phyloP scores from a whole-genome alignment of 2,888 invertebrate species.

The Ectemnius continuus region DNA sequence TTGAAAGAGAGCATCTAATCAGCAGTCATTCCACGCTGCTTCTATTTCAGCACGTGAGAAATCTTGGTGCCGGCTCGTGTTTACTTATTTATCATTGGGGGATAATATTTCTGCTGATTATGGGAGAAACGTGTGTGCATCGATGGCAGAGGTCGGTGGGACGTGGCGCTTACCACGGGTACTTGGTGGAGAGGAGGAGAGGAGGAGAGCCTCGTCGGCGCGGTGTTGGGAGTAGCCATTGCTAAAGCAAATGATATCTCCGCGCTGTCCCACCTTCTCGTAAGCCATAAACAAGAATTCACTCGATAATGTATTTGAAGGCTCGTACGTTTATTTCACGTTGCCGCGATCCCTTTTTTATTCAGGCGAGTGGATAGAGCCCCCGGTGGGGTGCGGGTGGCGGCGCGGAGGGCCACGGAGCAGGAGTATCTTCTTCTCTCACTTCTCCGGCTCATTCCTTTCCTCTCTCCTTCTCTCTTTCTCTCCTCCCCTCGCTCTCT shows the following conservation, averaged over 20 bases:
- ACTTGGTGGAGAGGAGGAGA: too few relatives aligned
- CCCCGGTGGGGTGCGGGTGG: conserved; percentile 6
- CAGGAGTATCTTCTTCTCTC: conserved; percentile 27
- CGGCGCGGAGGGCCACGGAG: conserved; percentile 11
- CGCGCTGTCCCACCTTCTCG: conserved; percentile 49
- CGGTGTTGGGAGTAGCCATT: conserved; percentile 27
- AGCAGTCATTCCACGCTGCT: conserved; percentile 17
- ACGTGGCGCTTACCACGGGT: too few relatives aligned
- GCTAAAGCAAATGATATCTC: conserved; percentile 54
- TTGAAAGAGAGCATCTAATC: conserved; percentile 43
- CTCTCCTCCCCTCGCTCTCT: too few relatives aligned
- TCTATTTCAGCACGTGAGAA: conserved; percentile 41
- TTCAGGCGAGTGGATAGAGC: neutral
- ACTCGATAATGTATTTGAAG: conserved; percentile 63
- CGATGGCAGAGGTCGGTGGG: too few relatives aligned
- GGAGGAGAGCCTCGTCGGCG: conserved; percentile 6
- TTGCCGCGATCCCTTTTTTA: conserved; percentile 51
- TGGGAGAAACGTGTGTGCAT: conserved; percentile 17
- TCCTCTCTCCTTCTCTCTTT: too few relatives aligned
- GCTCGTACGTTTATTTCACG: conserved; percentile 61
- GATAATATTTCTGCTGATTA: conserved; percentile 53
- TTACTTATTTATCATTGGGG: conserved; percentile 51
- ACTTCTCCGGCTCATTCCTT: too few relatives aligned
- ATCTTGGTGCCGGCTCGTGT: conserved; percentile 36
- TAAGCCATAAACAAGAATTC: conserved; percentile 64